phyloP scores from a whole-genome alignment of 2,113 vertebrate genomes.

The Leiothrix lutea region DNA sequence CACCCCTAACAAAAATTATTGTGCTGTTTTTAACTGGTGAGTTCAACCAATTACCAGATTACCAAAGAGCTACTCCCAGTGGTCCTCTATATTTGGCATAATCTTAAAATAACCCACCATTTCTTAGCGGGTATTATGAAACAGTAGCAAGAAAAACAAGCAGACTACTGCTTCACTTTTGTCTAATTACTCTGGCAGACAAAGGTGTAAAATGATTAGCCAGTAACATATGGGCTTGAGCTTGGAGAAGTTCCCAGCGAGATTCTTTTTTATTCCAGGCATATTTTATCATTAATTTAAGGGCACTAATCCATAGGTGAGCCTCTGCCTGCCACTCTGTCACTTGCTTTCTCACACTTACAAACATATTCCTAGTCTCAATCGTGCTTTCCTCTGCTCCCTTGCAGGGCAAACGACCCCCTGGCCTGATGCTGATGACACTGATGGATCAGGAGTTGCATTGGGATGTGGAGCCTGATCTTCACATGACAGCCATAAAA shows the following conservation, averaged over 20 bases:
- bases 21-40: background rate
- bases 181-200: slow-evolving; percentile 49
- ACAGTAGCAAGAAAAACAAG: slow-evolving; percentile 7
- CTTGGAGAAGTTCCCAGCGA: slow-evolving; percentile 40
- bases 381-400: background rate
- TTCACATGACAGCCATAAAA: slow-evolving; percentile 4
- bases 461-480: slow-evolving; percentile 4
- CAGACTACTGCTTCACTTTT: slow-evolving; percentile 2
- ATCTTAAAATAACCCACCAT: background rate
- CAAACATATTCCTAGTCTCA: background rate
- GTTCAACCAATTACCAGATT: background rate
- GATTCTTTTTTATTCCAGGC: slow-evolving; percentile 29
- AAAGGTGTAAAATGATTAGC: slow-evolving; percentile 62
- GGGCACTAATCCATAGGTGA: slow-evolving; percentile 18
- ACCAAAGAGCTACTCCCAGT: background rate
- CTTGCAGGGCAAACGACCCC: background rate
- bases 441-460: background rate
- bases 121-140: slow-evolving; percentile 11
- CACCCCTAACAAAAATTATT: background rate
- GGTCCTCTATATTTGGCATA: background rate
- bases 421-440: background rate
- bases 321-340: background rate
- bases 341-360: background rate
- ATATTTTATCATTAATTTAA: slow-evolving; percentile 61
- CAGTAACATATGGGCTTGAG: slow-evolving; percentile 57